Percentiles rank a stretch among this genome's conserved stretches.
phyloP scores from a whole-genome alignment of 53 echinoderm and acorn worm species.

The Mesocentrotus franciscanus region DNA sequence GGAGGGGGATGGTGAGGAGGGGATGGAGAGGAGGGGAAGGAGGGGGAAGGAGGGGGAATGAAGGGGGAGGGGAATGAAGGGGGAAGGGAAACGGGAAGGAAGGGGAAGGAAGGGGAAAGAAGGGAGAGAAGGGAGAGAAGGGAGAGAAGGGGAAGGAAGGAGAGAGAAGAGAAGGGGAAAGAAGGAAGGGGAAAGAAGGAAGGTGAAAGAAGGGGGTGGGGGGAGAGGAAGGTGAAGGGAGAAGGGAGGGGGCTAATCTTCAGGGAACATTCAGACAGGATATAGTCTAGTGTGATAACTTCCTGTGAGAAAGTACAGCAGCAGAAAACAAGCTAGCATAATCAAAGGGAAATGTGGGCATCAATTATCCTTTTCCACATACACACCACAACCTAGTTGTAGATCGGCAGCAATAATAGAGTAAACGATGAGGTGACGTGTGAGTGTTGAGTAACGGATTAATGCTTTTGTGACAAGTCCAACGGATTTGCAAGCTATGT shows the following conservation, averaged over 20 bases:
- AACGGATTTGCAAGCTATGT: not conserved
- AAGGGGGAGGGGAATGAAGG: not conserved
- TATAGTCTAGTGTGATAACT: not conserved
- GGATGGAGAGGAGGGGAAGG: too few relatives aligned
- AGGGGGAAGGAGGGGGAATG: not conserved
- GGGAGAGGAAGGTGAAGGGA: not conserved
- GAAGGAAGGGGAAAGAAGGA: too few relatives aligned
- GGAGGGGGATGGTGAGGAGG: too few relatives aligned
- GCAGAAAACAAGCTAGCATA: not conserved
- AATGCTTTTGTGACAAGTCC: not conserved
- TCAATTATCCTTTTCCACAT: not conserved
- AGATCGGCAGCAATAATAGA: not conserved
- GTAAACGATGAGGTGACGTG: not conserved
- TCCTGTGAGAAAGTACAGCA: not conserved
- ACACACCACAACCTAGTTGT: not conserved
- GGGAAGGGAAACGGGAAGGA: not conserved
- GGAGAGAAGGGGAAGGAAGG: not conserved
- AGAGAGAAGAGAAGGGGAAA: not conserved
- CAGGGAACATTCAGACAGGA: slow-evolving; percentile 3
- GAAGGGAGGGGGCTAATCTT: not conserved
- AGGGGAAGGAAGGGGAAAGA: not conserved
- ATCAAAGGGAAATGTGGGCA: slow-evolving; percentile 21
- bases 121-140: not conserved
- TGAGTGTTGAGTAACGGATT: not conserved
- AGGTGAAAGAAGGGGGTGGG: not conserved